Percentiles rank a stretch among this genome's conserved stretches.
Evolutionary conservation across 1,140 invertebrate species (phyloP).

Genomic region (Macrosteles quadrilineatus): DNA sequence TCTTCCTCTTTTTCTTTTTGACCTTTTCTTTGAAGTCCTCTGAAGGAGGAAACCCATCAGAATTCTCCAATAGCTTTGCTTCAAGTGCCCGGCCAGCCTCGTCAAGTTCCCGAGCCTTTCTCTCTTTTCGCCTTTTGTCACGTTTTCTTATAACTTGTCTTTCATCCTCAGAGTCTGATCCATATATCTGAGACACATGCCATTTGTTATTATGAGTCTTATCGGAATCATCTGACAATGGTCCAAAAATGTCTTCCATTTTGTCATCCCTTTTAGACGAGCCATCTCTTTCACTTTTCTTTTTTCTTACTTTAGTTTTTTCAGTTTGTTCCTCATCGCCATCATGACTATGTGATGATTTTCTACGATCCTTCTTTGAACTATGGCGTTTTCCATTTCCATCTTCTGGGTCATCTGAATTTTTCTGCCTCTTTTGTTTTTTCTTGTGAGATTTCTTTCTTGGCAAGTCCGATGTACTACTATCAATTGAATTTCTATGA

Average conservation of each 20-base stretch:
- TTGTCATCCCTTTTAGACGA: constrained; percentile 64
- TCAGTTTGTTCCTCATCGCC: constrained; percentile 60
- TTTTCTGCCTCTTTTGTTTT: constrained; percentile 77
- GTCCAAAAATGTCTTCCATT: constrained; percentile 86
- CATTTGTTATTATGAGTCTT: constrained; percentile 45
- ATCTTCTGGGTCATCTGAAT: constrained; percentile 45
- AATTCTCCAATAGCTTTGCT: constrained; percentile 70
- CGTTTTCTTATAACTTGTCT: constrained; percentile 52
- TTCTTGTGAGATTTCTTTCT: constrained; percentile 77
- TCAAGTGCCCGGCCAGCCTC: constrained; percentile 78
- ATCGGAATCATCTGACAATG: constrained; percentile 71
- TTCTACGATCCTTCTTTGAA: constrained; percentile 46
- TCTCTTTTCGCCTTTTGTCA: constrained; percentile 71
- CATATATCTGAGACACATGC: constrained; percentile 48
- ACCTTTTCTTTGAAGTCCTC: constrained; percentile 47
- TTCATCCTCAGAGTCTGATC: constrained; percentile 48
- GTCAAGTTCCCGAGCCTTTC: constrained; percentile 62
- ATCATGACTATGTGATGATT: constrained; percentile 40
- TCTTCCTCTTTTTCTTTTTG: constrained; percentile 81
- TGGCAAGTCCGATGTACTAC: constrained; percentile 30
- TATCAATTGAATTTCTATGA: constrained; percentile 37
- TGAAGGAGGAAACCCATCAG: constrained; percentile 47
- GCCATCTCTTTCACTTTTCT: constrained; percentile 39
- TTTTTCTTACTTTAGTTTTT: constrained; percentile 66
- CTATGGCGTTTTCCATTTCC: constrained; percentile 46